Percentiles rank a stretch among this genome's conserved stretches.
Conservation (phyloP, 2,113 vertebrate species). For the Rhinolophus ferrumequinum region DNA sequence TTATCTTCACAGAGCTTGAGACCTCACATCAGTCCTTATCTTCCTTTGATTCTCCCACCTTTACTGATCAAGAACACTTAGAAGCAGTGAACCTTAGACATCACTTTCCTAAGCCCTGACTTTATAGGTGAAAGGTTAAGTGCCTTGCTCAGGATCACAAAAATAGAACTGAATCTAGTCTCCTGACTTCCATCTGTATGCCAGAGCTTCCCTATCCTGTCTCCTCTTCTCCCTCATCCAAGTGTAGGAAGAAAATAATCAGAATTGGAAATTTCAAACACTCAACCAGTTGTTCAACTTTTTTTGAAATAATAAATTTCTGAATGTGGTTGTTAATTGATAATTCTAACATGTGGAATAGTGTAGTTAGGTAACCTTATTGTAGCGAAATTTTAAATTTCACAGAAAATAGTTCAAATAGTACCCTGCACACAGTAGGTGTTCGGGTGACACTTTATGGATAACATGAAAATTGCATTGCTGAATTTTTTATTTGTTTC, state of each 20-base stretch:
- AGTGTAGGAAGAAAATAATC: background rate
- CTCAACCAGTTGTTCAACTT: background rate
- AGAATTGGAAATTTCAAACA: slow-evolving; percentile 36
- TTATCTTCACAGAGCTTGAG: background rate
- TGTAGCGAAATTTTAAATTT: slow-evolving; percentile 37
- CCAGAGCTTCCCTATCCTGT: background rate
- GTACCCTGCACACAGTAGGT: background rate
- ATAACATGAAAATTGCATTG: background rate
- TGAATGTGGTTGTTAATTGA: slow-evolving; percentile 6
- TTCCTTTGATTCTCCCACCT: background rate
- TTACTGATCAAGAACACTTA: background rate
- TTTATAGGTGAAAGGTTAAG: background rate
- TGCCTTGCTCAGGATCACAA: background rate
- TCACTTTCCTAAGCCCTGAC: background rate
- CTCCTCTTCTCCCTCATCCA: background rate
- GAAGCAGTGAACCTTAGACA: background rate
- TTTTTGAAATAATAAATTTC: slow-evolving; percentile 34
- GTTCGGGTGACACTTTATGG: background rate
- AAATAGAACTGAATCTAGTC: background rate
- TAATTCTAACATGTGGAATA: background rate
- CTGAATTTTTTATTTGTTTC: background rate
- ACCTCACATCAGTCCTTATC: background rate
- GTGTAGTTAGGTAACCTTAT: background rate
- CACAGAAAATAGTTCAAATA: slow-evolving; percentile 43
- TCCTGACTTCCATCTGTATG: background rate